Conservation (phyloP, 2,113 vertebrate genomes). For the Cyanoramphus novaezelandiae region DNA sequence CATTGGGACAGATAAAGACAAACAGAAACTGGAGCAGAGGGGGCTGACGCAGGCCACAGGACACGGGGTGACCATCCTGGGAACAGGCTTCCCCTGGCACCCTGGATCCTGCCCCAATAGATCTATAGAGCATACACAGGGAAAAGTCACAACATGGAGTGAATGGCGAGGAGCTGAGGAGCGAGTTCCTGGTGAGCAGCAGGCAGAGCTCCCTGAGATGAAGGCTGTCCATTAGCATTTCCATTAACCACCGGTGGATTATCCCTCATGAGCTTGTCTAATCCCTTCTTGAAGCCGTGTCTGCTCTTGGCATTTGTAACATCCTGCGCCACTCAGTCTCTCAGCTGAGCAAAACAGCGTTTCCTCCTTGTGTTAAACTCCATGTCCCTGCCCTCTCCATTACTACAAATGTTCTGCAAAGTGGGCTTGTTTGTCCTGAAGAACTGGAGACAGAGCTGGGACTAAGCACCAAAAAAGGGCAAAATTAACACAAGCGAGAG, state of each 20-base stretch:
- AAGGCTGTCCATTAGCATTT: not conserved
- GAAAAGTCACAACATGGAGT: not conserved
- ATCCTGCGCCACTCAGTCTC: rapidly evolving
- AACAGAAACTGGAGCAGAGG: not conserved
- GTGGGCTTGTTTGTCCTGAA: not conserved
- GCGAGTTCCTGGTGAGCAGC: not conserved
- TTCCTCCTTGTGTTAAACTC: not conserved
- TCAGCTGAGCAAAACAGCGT: rapidly evolving
- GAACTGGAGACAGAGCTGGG: not conserved
- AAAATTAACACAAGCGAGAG: not conserved
- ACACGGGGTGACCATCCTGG: not conserved
- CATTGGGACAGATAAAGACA: not conserved
- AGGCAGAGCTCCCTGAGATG: not conserved
- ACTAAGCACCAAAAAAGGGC: not conserved
- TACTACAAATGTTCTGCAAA: not conserved
- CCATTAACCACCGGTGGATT: not conserved
- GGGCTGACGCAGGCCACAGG: not conserved
- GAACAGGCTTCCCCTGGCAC: not conserved
- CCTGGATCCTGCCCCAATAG: not conserved
- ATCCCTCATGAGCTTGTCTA: not conserved
- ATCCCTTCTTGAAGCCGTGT: not conserved
- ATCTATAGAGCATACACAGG: not conserved
- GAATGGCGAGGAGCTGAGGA: not conserved
- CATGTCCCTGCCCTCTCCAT: not conserved
- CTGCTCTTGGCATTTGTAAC: not conserved